A percentile compares a stretch with the other conserved stretches of the same genome.
These are phyloP conservation scores for Priocnemis perturbator DNA, from an alignment of 2,888 invertebrate species.

Conservation along the genomic window DNA sequence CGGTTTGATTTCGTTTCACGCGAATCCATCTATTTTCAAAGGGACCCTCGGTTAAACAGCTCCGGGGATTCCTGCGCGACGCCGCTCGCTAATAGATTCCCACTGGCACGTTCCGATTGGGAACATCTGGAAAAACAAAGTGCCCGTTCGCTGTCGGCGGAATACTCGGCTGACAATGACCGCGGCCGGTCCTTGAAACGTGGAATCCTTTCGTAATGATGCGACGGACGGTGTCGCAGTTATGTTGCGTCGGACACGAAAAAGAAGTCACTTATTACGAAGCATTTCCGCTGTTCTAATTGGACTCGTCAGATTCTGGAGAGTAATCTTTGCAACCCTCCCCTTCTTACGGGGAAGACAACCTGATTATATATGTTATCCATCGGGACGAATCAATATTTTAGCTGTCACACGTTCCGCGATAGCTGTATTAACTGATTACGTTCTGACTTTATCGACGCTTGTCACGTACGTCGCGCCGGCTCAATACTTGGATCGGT, in stretches of 20 bases:
- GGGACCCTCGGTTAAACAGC: not conserved
- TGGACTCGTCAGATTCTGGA: not conserved
- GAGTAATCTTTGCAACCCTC: not conserved
- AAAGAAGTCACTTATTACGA: too few species aligned
- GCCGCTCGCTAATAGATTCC: not conserved
- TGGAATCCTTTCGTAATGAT: not conserved
- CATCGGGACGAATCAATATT: too few species aligned
- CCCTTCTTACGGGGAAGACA: not conserved
- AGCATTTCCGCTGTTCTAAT: not conserved
- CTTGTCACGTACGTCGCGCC: too few species aligned
- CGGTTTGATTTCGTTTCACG: slow-evolving; percentile 2
- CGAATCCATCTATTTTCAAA: slow-evolving; percentile 5
- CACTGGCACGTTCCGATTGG: not conserved
- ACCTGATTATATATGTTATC: not conserved
- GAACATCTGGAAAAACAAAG: slow-evolving; percentile 7
- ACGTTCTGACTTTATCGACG: too few species aligned
- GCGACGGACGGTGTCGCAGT: too few species aligned
- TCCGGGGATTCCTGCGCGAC: not conserved
- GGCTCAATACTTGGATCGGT: too few species aligned
- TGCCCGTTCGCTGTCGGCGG: not conserved
- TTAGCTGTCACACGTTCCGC: too few species aligned
- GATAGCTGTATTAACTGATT: too few species aligned
- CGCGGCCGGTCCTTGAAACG: not conserved
- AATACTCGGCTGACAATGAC: not conserved
- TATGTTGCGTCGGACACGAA: too few species aligned